phyloP scores from a whole-genome alignment of 2,888 invertebrate species.

The Troides oblongomaculatus region DNA sequence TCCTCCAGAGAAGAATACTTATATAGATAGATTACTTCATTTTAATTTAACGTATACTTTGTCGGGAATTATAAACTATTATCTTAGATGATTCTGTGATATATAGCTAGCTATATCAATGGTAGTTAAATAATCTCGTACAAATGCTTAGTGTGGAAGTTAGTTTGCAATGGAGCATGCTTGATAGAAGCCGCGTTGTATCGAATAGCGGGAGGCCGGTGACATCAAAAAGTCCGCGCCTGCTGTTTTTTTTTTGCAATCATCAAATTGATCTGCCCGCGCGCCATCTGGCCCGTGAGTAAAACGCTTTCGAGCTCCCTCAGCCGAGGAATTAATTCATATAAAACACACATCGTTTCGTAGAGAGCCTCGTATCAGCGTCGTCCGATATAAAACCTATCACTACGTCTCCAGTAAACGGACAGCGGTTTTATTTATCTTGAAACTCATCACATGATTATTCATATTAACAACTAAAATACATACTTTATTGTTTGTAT shows the following conservation, averaged over 20 bases:
- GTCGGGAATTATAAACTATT: too few species aligned
- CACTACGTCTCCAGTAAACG: slow-evolving; percentile 16
- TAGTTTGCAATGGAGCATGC: slow-evolving; percentile 48
- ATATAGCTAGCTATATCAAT: too few species aligned
- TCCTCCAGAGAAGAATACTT: too few species aligned
- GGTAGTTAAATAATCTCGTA: slow-evolving; percentile 20
- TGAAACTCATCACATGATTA: not conserved
- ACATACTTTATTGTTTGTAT: too few species aligned
- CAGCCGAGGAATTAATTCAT: slow-evolving; percentile 78
- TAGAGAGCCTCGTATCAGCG: slow-evolving; percentile 42
- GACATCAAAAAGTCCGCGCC: slow-evolving; percentile 71
- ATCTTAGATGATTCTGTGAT: too few species aligned
- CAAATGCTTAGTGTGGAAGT: slow-evolving; percentile 1
- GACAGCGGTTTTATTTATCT: slow-evolving; percentile 6
- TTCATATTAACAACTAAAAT: not conserved
- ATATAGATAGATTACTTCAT: too few species aligned
- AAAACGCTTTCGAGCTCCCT: slow-evolving; percentile 71
- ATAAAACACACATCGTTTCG: slow-evolving; percentile 69
- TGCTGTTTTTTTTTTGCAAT: slow-evolving; percentile 73
- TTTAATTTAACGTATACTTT: too few species aligned
- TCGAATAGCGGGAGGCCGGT: slow-evolving; percentile 43
- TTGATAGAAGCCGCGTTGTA: slow-evolving; percentile 43
- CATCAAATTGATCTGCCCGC: slow-evolving; percentile 79
- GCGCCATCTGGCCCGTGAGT: slow-evolving; percentile 77
- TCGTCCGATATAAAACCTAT: slow-evolving; percentile 39